A percentile compares a stretch with the other conserved stretches of the same genome.
These are phyloP conservation scores for Allolobophora icterica DNA, from an alignment of 2,888 invertebrate genomes.

Conservation along the genomic window DNA sequence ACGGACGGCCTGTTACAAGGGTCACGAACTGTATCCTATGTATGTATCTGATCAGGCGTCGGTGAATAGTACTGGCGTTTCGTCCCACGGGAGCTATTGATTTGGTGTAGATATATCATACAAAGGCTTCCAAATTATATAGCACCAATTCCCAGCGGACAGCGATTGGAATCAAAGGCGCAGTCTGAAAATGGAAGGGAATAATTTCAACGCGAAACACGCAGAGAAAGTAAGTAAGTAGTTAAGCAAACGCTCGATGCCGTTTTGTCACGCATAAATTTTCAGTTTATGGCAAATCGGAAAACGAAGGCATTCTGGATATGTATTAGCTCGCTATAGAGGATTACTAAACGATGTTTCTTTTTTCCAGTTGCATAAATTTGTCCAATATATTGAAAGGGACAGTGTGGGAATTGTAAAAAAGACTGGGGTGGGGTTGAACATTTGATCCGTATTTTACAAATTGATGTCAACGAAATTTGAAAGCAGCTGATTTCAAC, in stretches of 20 bases:
- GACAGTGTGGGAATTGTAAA: too few relatives aligned
- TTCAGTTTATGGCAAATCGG: background rate
- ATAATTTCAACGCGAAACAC: slow-evolving; percentile 17
- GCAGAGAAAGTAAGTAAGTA: background rate
- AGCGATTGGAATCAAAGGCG: background rate
- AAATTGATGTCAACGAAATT: too few relatives aligned
- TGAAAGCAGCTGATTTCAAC: too few relatives aligned
- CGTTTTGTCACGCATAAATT: background rate
- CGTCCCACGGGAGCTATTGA: background rate
- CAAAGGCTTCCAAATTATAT: background rate
- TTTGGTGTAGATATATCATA: background rate
- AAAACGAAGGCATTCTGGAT: background rate
- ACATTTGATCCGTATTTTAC: too few relatives aligned
- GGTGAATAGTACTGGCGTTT: background rate
- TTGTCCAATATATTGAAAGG: too few relatives aligned
- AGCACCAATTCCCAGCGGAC: background rate
- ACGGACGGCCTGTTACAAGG: background rate
- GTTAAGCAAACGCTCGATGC: background rate
- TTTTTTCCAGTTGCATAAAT: too few relatives aligned
- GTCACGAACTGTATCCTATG: background rate
- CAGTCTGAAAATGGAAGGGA: background rate
- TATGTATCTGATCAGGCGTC: background rate
- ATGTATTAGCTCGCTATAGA: background rate
- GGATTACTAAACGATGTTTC: too few relatives aligned
- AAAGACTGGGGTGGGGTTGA: too few relatives aligned